Base-by-base conservation (phyloP, 2,888 invertebrate species). In the Hypercompe scribonia region DNA sequence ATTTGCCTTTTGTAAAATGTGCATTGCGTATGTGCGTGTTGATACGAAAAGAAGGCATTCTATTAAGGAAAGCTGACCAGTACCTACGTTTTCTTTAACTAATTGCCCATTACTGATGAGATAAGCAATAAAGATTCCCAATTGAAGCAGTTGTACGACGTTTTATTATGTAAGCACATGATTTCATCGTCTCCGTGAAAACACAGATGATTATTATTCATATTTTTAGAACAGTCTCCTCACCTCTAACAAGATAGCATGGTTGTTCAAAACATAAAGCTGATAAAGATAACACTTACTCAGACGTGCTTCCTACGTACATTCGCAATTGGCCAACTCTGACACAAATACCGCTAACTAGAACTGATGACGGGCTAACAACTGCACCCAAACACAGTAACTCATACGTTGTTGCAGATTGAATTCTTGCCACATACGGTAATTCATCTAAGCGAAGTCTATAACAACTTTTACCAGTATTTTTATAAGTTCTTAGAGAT, bases 331-430 rank as follows among this genome's bases (percentile, higher is more conserved):
- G 91, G 33, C 93, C 93, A 34, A 91, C 90, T 81, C 89, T 91
- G 10, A 89, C 83, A 78, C 95, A 95, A 21, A 92, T 85, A 31
- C 91, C 91, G 78, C 88, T 91, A 5, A 91, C 91, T 36, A 95
- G 72, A 64, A 95, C 89, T 61, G 91, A 90, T 58, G 82, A 88
- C 2, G 79, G 72, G 74, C 91, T 90, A 3, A 95, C 77, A 31
- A 94, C 89, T 31, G 94, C 95, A 24, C 94, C 95, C 15, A 95
- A 81, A 76, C 95, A 95, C 67, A 95, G 81, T 33, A 94, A 78
- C 74, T 93, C 89, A 33, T 90, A 88, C 18, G 92, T 85, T 28
- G 88, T 81, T 31, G 88, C 81, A 0, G 91, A 93, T 78, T 93
- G 87, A 77, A 95, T 92, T 82, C 93, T 88, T 24, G 93, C 95